Percentiles rank a stretch among this genome's conserved stretches.
Evolutionary conservation across 2,113 vertebrate genomes (phyloP).

Genomic region (Trachemys scripta): DNA sequence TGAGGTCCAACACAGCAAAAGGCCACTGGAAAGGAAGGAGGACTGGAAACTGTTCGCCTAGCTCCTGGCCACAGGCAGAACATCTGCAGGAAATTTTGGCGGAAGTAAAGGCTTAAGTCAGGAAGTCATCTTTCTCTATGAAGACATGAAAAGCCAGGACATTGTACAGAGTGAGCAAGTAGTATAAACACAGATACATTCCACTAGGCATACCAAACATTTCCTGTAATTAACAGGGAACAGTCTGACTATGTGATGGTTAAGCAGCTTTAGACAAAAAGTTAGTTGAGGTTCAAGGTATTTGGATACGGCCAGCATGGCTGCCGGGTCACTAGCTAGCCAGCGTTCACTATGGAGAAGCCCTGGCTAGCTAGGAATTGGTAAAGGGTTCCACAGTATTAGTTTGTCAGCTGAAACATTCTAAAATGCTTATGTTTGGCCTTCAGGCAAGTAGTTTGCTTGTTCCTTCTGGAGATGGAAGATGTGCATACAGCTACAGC

Average conservation of each 20-base stretch:
- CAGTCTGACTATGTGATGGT: not conserved
- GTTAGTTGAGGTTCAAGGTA: not conserved
- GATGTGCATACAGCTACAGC: constrained; percentile 1
- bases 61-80: not conserved
- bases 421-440: not conserved
- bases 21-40: constrained; percentile 47
- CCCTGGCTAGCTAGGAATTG: not conserved
- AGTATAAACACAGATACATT: constrained; percentile 30
- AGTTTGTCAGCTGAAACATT: not conserved
- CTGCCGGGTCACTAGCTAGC: not conserved
- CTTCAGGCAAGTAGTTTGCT: not conserved
- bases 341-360: not conserved
- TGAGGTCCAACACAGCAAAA: constrained; percentile 13
- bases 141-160: constrained; percentile 21
- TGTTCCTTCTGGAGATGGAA: not conserved
- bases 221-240: constrained; percentile 31
- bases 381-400: not conserved
- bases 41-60: constrained; percentile 24
- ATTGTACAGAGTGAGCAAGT: constrained; percentile 9
- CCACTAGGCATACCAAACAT: constrained; percentile 22
- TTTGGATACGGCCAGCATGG: not conserved
- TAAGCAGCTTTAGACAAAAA: not conserved
- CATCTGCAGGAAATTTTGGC: constrained; percentile 52
- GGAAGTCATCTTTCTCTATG: constrained; percentile 42
- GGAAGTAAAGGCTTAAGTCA: not conserved